Conservation (phyloP, 37 sponge, comb jelly and placozoan species). For the Diacarnus erythraeanus region DNA sequence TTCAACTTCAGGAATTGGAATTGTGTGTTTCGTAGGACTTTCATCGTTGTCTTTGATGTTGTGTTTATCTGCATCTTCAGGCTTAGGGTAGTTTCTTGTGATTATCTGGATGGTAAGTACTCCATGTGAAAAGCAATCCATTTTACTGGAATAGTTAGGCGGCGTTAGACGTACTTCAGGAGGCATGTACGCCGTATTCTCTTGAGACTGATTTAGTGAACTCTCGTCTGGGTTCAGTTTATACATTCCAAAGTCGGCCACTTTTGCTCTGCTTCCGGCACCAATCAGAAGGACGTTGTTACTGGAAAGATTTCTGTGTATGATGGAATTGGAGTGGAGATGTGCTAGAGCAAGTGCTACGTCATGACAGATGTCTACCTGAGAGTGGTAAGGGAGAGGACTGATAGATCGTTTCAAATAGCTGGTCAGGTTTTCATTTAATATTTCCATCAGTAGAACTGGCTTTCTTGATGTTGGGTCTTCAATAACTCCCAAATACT, state of each 20-base stretch:
- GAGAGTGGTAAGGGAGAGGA: neutral
- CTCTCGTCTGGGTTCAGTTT: conserved; percentile 4
- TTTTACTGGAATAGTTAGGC: conserved; percentile 1
- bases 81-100: conserved; percentile 3
- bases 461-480: conserved; percentile 1
- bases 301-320: neutral
- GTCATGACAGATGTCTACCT: neutral
- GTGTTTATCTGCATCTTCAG: neutral
- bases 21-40: neutral
- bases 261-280: conserved; percentile 26
- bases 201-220: conserved; percentile 13
- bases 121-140: conserved; percentile 42
- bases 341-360: neutral
- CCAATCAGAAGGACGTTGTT: neutral
- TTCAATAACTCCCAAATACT: neutral
- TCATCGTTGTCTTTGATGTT: neutral
- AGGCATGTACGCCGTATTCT: conserved; percentile 31
- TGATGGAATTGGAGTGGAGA: conserved; percentile 1
- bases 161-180: conserved; percentile 18
- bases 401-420: neutral
- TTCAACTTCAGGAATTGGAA: neutral
- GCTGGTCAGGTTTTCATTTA: neutral
- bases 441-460: neutral
- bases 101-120: conserved; percentile 34
- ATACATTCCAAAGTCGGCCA: conserved; percentile 32